Conservation (phyloP, 2,113 vertebrate genomes). For the Sturnira hondurensis region DNA sequence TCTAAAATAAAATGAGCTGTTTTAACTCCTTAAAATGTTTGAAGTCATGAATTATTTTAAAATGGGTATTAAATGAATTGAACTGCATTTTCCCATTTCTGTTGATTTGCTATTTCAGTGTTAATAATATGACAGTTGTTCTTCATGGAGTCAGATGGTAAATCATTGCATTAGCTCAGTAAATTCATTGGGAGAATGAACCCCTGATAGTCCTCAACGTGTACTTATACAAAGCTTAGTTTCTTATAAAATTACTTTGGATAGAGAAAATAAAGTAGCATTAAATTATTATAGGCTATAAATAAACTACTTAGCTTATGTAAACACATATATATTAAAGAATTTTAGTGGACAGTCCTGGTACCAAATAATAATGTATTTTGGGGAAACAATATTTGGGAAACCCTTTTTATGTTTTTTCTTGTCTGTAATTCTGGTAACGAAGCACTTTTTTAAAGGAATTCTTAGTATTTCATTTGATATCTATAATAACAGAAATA, state of each 20-base stretch:
- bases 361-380: neutral
- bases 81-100: neutral
- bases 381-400: neutral
- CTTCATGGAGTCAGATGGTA: neutral
- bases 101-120: neutral
- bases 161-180: neutral
- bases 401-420: neutral
- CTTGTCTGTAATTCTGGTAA: neutral
- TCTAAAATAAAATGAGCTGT: constrained; percentile 22
- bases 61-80: neutral
- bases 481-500: neutral
- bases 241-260: neutral
- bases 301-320: neutral
- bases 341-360: neutral
- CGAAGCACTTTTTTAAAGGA: neutral
- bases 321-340: neutral
- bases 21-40: constrained; percentile 44
- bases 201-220: neutral
- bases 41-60: constrained; percentile 10
- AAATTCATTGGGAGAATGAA: constrained; percentile 26
- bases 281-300: neutral
- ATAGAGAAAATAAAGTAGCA: neutral
- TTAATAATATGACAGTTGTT: constrained; percentile 26
- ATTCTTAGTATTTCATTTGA: neutral
- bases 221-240: neutral